Evolutionary conservation across 2,797 vertebrate species (phyloP), one percentile per base, ranked within the genome.

Genomic region (Brotula barbata): DNA sequence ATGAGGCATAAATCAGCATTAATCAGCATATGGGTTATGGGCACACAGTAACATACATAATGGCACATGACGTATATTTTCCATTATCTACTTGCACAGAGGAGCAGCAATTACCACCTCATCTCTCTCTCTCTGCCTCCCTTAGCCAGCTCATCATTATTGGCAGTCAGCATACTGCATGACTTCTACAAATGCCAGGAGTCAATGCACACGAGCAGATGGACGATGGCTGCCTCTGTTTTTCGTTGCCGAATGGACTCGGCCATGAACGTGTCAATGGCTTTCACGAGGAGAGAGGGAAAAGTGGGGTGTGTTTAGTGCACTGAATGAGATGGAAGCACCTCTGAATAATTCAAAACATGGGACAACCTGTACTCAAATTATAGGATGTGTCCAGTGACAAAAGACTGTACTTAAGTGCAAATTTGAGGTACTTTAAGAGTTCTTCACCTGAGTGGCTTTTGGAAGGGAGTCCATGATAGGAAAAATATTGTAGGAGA

Each of bases 1-100:
- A 88, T 85, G 84, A 89, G 86, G 79, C 75, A 83, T 85, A 83
- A 79, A 85, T 87, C 85, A 84, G 78, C 81, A 82, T 79, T 78
- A 85, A 87, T 86, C 82, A 86, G 70, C 84, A 87, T 82, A 80
- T 69, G 78, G 80, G 75, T 80, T 77, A 64, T 22, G 3, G 63
- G 58, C 57, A 72, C 58, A 58, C 70, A 70, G 53, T 75, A 59
- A 79, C 77, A 81, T 70, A 75, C 58, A 59, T 78, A 85, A 85
- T 79, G 80, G 64, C 68, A 84, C 77, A 73, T 75, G 80, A 83
- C 75, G 66, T 81, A 80, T 73, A 80, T 60, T 57, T 73, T 81
- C 75, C 77, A 79, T 82, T 76, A 84, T 83, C 53, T 58, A 74
- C 74, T 75, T 42, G 56, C 36, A 37, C 31, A 37, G 70, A 73